Percentiles rank a stretch among this genome's conserved stretches.
Conservation (phyloP, 1,140 invertebrate species). For the Triops cancriformis region DNA sequence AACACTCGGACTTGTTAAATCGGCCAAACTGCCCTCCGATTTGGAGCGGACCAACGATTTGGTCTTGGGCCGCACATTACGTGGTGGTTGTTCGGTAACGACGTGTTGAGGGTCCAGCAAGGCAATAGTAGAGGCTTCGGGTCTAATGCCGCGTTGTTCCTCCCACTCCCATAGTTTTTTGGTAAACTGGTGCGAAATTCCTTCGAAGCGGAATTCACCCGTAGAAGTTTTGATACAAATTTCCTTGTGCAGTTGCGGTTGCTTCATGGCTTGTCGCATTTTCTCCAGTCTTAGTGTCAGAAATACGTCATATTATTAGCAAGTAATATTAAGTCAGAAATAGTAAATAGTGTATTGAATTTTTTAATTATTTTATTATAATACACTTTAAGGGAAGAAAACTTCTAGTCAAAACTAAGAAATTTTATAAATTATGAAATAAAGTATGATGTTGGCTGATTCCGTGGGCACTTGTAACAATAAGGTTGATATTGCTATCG, state of each 20-base stretch:
- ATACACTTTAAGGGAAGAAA: no score
- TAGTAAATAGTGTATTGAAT: no score
- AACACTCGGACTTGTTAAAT: slow-evolving; percentile 38
- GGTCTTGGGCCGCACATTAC: slow-evolving; percentile 37
- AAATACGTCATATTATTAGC: slow-evolving; percentile 20
- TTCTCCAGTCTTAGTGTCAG: slow-evolving; percentile 48
- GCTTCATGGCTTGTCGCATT: slow-evolving; percentile 48
- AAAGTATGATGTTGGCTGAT: no score
- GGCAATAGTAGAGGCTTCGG: slow-evolving; percentile 69
- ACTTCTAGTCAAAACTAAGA: no score
- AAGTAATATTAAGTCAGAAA: slow-evolving; percentile 22
- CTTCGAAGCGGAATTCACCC: slow-evolving; percentile 71
- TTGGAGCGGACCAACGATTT: slow-evolving; percentile 46
- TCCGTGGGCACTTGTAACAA: no score
- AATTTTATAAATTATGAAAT: no score
- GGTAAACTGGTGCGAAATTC: slow-evolving; percentile 75
- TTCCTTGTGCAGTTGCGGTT: slow-evolving; percentile 48
- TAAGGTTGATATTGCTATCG: no score
- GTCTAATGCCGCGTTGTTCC: slow-evolving; percentile 66
- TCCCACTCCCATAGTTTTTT: slow-evolving; percentile 86
- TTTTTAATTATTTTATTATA: no score
- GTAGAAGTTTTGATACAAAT: slow-evolving; percentile 68
- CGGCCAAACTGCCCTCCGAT: slow-evolving; percentile 58
- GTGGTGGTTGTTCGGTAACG: slow-evolving; percentile 32
- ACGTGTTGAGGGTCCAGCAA: slow-evolving; percentile 53